Conservation (phyloP, 2,888 invertebrate genomes). For the Drosophila colorata region DNA sequence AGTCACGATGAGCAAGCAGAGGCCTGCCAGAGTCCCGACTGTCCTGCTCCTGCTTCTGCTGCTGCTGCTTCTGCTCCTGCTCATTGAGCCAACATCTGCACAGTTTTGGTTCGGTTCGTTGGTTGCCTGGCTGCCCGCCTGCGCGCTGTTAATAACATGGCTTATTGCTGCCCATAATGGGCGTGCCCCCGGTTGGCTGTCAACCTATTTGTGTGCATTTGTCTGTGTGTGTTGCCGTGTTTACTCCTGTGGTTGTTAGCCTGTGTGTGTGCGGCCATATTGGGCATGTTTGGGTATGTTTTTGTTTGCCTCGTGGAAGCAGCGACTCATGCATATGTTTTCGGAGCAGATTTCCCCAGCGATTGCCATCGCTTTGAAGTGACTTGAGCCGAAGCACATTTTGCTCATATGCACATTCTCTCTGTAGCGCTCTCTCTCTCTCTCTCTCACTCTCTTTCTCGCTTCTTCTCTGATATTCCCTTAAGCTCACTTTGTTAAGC, state of each 20-base stretch:
- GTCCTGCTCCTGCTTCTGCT: slow-evolving; percentile 10
- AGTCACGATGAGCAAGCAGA: slow-evolving; percentile 35
- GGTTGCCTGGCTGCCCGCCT: slow-evolving; percentile 27
- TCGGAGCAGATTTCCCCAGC: slow-evolving; percentile 72
- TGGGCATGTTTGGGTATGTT: slow-evolving; percentile 61
- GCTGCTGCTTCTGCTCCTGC: slow-evolving; percentile 20
- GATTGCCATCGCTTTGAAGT: slow-evolving; percentile 66
- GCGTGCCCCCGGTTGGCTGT: slow-evolving; percentile 49
- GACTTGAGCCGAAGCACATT: slow-evolving; percentile 10
- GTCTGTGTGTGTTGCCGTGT: slow-evolving; percentile 37
- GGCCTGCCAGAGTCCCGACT: slow-evolving; percentile 18
- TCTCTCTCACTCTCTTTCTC: not conserved
- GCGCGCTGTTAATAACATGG: slow-evolving; percentile 72
- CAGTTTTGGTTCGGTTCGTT: slow-evolving; percentile 66
- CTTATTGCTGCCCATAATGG: slow-evolving; percentile 75
- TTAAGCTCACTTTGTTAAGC: slow-evolving; percentile 65
- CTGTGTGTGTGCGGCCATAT: slow-evolving; percentile 45
- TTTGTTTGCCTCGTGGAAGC: slow-evolving; percentile 55
- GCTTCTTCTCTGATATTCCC: slow-evolving; percentile 49
- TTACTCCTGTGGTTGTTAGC: slow-evolving; percentile 70
- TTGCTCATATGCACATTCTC: slow-evolving; percentile 9
- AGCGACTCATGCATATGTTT: slow-evolving; percentile 58
- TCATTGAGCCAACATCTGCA: slow-evolving; percentile 69
- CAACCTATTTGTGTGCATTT: slow-evolving; percentile 36
- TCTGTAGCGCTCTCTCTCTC: not conserved